Base-by-base conservation (phyloP, 2,113 vertebrate species). In the Malaclemys terrapin region DNA sequence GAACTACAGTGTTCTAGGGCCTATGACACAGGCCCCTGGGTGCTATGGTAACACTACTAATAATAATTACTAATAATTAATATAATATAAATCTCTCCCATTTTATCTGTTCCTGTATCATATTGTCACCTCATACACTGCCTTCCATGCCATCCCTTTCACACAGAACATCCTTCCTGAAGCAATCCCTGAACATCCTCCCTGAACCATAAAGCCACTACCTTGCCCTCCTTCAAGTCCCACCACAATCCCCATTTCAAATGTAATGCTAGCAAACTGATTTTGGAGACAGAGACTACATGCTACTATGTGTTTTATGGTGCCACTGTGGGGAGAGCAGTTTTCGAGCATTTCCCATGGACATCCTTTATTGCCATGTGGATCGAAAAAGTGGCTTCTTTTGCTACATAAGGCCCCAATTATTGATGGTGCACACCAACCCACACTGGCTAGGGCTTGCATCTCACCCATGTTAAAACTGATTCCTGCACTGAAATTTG, bases 271-370 rank as follows among this genome's bases (percentile, higher is more conserved):
- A 4, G 8, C 85, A 69, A 6, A 4, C 78, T 47, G 47, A 59
- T 95, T 94, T 93, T 22, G 10, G 31, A 54, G 16, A 8, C 84
- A 85, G 75, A 14, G 88, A 89, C 8, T n/a, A 17, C 62, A n/a
- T 69, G 16, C 31, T n/a, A 10, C 8, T n/a, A 6, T 62, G 49
- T 69, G 35, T 85, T 93, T 82, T 54, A 85, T 75, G 88, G 16
- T 31, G 16, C 10, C 82, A 2, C 24, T 49, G 25, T 49, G 10
- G 29, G 22, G 8, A 50, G 1, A 82, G 17, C 49, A 90, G 19
- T 4, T 82, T 38, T 79, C 80, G 14, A 57, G 62, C 31, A 42
- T 85, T 93, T 4, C 29, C 47, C 24, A 81, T 79, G 2, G 11
- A 19, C 86, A 90, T 93, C 88, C 14, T 3, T 84, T 89, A 89